These are phyloP conservation scores for Entomyzon cyanotis DNA, from an alignment of 2,113 vertebrate genomes.

Conservation along the genomic window DNA sequence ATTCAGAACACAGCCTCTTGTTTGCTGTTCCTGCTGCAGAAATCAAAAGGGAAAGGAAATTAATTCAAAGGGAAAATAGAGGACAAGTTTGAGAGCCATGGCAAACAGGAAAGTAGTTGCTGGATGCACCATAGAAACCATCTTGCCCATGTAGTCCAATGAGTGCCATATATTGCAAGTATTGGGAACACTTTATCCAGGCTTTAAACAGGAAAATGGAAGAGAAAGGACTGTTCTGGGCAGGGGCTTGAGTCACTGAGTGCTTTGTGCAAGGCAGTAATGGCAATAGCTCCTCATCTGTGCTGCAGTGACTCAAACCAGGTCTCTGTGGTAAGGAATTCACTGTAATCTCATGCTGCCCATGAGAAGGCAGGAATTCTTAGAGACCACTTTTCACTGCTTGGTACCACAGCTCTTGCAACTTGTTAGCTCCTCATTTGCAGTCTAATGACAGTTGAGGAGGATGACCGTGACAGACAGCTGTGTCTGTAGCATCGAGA, in stretches of 20 bases:
- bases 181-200: not conserved
- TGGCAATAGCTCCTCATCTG: not conserved
- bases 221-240: not conserved
- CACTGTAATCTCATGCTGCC: not conserved
- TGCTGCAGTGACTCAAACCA: not conserved
- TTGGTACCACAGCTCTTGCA: not conserved
- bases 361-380: conserved; percentile 4
- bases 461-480: conserved; percentile 35
- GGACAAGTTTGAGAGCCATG: not conserved
- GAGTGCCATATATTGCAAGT: not conserved
- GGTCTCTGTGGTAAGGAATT: not conserved
- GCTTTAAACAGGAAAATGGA: not conserved
- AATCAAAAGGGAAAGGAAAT: not conserved
- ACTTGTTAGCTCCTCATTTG: conserved; percentile 17
- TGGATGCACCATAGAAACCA: not conserved
- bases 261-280: not conserved
- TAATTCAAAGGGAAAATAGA: not conserved
- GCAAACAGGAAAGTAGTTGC: not conserved
- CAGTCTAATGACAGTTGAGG: not conserved
- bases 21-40: not conserved
- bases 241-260: not conserved
- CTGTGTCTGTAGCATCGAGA: conserved; percentile 36
- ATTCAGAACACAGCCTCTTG: not conserved
- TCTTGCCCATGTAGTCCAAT: not conserved
- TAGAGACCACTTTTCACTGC: not conserved